Conservation (phyloP, 2,113 vertebrate genomes). For the Zosterops hypoxanthus region DNA sequence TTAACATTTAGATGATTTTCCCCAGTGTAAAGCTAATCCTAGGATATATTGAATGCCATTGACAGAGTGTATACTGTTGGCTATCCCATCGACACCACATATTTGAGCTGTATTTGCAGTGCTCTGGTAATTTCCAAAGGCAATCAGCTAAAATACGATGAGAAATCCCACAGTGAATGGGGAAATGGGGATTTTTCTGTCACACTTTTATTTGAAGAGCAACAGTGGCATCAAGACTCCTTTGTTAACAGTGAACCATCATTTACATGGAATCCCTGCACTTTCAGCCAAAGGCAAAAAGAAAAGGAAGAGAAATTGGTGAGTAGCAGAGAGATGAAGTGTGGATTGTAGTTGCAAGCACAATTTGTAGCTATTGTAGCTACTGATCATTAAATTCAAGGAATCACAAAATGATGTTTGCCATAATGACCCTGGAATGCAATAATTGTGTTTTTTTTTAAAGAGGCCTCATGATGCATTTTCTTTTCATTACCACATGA, state of each 20-base stretch:
- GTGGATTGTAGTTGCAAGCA: not conserved
- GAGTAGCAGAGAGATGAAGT: not conserved
- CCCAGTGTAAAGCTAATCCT: not conserved
- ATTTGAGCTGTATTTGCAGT: not conserved
- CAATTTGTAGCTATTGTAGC: not conserved
- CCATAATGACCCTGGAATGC: not conserved
- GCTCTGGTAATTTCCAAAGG: not conserved
- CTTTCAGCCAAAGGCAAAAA: not conserved
- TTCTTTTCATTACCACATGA: not conserved
- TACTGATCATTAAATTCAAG: not conserved
- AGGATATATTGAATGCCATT: not conserved
- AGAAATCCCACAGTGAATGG: not conserved
- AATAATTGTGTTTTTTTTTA: not conserved
- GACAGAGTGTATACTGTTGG: not conserved
- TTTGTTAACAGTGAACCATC: not conserved
- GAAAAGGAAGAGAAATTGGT: not conserved
- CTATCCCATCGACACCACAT: rapidly evolving
- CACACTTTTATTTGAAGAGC: not conserved
- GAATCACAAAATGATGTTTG: not conserved
- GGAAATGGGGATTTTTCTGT: not conserved
- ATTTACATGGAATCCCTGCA: not conserved
- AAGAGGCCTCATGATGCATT: not conserved
- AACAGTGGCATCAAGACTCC: not conserved
- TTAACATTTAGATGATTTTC: not conserved
- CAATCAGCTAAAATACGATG: not conserved